phyloP scores from a whole-genome alignment of 1,140 invertebrate genomes.

The Drosophila equinoxialis region DNA sequence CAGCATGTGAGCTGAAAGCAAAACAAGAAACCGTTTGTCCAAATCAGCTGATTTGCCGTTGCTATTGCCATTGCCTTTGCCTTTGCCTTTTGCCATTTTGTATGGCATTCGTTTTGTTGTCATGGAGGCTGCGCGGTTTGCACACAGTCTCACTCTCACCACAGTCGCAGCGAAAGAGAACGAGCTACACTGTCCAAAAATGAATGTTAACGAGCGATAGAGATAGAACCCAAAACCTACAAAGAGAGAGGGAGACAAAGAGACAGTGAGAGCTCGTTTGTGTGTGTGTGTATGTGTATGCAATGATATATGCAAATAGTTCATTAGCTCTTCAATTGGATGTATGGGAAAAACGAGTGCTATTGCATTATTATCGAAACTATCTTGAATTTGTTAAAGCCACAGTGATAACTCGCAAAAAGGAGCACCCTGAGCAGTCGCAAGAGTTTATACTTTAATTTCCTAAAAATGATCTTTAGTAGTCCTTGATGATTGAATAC shows the following conservation, averaged over 20 bases:
- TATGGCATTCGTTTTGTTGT: slow-evolving; percentile 22
- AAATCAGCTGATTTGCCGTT: slow-evolving; percentile 50
- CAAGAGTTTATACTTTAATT: too few species aligned
- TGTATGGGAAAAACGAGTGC: background rate
- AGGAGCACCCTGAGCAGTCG: too few species aligned
- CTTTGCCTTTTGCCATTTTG: slow-evolving; percentile 30
- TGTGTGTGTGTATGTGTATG: background rate
- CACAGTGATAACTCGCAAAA: too few species aligned
- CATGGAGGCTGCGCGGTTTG: slow-evolving; percentile 50
- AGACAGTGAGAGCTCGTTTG: background rate
- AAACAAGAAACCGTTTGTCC: slow-evolving; percentile 55
- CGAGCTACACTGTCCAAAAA: background rate
- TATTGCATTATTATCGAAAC: too few species aligned
- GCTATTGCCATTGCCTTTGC: slow-evolving; percentile 39
- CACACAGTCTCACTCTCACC: slow-evolving; percentile 23
- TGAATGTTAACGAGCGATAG: background rate
- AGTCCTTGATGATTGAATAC: too few species aligned
- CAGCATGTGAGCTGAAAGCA: slow-evolving; percentile 36
- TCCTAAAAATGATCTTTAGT: too few species aligned
- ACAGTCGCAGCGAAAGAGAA: background rate
- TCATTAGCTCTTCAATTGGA: background rate
- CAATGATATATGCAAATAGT: background rate
- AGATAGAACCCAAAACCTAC: background rate
- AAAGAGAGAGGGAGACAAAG: background rate
- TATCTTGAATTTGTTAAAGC: too few species aligned